Percentiles rank a stretch among this genome's conserved stretches.
Evolutionary conservation across 2,113 vertebrate genomes (phyloP).

Genomic region (Trinectes maculatus): DNA sequence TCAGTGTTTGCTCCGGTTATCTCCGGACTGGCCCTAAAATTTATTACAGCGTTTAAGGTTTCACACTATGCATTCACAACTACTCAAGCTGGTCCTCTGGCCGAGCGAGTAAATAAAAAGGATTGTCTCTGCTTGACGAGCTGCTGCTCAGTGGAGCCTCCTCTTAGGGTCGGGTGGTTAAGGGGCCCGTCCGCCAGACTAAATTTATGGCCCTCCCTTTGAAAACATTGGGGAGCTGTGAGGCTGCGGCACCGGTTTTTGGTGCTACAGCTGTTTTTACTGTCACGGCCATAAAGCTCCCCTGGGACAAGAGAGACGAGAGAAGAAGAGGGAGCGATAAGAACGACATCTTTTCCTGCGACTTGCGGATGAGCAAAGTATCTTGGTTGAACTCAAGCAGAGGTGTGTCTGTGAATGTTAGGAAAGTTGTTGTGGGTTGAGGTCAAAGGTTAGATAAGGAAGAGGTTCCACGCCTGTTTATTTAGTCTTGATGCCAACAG

Average conservation of each 20-base stretch:
- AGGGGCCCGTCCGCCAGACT: slow-evolving; percentile 50
- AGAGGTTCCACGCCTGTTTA: slow-evolving; percentile 40
- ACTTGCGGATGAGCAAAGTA: slow-evolving; percentile 30
- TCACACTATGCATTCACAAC: slow-evolving; percentile 46
- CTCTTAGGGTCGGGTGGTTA: slow-evolving; percentile 58
- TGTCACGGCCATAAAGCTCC: slow-evolving; percentile 77
- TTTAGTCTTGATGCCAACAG: slow-evolving; percentile 45
- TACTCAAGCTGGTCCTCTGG: slow-evolving; percentile 34
- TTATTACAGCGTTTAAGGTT: slow-evolving; percentile 46
- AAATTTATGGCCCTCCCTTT: slow-evolving; percentile 72
- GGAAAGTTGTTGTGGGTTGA: not conserved
- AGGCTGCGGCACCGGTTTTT: slow-evolving; percentile 66
- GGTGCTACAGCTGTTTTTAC: slow-evolving; percentile 77
- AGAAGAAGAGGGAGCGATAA: slow-evolving; percentile 38
- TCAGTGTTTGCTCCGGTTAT: slow-evolving; percentile 23
- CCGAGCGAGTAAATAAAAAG: slow-evolving; percentile 61
- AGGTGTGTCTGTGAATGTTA: not conserved
- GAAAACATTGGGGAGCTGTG: slow-evolving; percentile 66
- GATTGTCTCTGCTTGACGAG: slow-evolving; percentile 45
- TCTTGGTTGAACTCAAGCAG: slow-evolving; percentile 25
- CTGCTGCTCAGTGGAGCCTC: slow-evolving; percentile 44
- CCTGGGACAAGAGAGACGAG: slow-evolving; percentile 57
- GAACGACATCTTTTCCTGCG: slow-evolving; percentile 58
- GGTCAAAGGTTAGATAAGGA: slow-evolving; percentile 33
- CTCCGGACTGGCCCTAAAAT: slow-evolving; percentile 30